Evolutionary conservation across 2,888 invertebrate species (phyloP), one percentile per base, ranked within the genome.

Genomic region (Listrodromus nycthemerus): DNA sequence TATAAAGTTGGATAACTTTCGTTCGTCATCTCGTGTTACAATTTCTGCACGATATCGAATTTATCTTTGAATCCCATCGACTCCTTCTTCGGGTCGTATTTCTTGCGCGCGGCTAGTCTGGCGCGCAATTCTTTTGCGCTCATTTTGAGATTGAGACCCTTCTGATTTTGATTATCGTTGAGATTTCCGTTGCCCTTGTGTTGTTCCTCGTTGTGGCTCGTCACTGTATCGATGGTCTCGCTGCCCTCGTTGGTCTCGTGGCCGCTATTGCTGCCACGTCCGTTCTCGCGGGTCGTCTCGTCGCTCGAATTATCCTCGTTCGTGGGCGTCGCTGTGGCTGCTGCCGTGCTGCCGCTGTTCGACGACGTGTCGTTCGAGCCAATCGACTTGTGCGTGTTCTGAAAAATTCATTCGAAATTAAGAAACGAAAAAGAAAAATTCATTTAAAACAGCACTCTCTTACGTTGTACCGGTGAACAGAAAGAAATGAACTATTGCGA

Each of bases 101-200:
- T 97, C 94, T 98, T 98, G 93, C 96, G 97, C 82, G 96, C 96
- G 69, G 97, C 97, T 87, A 98, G 94, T 90, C 97, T 96, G 76
- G 97, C 98, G 78, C 98, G 95, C 95, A 98, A 96, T 94, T 98
- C 98, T 65, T 98, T 97, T n/a, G 97, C 98, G 82, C 98, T 97
- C 97, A 98, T 97, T 91, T 96, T 96, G 87, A 98, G 95, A 94
- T 98, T 97, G 82, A 98, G 94, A 19, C 94, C 93, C 76, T 92
- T 91, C 73, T 92, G 91, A 74, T 91, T 91, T 19, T 83, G 94
- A 45, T 73, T 82, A 33, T 89, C 86, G 79, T 86, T 89, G 69
- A 91, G 90, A 82, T 90, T 92, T 24, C 91, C 90, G 41, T 90
- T 88, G 2, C 83, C 87, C 19, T 84, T 84, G 69, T 88, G 87